These are phyloP conservation scores for Drosophila longiperda DNA, from an alignment of 2,888 invertebrate genomes.

Conservation along the genomic window DNA sequence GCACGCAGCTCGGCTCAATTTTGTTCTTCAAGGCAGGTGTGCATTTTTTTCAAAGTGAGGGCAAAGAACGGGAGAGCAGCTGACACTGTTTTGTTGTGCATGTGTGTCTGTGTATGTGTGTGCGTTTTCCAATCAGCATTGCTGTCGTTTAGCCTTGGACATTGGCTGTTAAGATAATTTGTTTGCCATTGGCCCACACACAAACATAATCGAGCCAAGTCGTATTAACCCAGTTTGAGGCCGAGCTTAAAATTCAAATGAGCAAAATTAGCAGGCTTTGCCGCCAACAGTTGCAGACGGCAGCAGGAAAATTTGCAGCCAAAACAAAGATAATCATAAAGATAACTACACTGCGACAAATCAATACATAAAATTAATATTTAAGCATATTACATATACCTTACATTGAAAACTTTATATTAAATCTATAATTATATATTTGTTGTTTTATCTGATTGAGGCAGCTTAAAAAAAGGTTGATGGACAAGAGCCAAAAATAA, in stretches of 20 bases:
- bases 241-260: conserved; percentile 31
- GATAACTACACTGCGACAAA: background rate
- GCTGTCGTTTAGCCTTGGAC: conserved; percentile 38
- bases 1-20: conserved; percentile 15
- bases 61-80: conserved; percentile 25
- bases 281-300: conserved; percentile 9
- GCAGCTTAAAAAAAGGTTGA: background rate
- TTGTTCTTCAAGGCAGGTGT: conserved; percentile 45
- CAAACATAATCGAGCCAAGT: conserved; percentile 2
- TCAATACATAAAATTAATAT: background rate
- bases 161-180: conserved; percentile 41
- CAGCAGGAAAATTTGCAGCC: conserved; percentile 7
- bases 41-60: conserved; percentile 20
- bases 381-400: background rate
- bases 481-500: conserved; percentile 2
- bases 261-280: conserved; percentile 13
- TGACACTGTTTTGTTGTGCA: conserved; percentile 28
- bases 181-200: conserved; percentile 52
- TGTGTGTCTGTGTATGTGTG: background rate
- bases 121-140: conserved; percentile 38
- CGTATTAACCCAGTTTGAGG: conserved; percentile 45
- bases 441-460: conserved; percentile 1
- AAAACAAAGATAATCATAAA: background rate
- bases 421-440: background rate
- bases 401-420: background rate